These are phyloP conservation scores for Pseudococcus longispinus DNA, from an alignment of 2,888 invertebrate species.

Conservation along the genomic window DNA sequence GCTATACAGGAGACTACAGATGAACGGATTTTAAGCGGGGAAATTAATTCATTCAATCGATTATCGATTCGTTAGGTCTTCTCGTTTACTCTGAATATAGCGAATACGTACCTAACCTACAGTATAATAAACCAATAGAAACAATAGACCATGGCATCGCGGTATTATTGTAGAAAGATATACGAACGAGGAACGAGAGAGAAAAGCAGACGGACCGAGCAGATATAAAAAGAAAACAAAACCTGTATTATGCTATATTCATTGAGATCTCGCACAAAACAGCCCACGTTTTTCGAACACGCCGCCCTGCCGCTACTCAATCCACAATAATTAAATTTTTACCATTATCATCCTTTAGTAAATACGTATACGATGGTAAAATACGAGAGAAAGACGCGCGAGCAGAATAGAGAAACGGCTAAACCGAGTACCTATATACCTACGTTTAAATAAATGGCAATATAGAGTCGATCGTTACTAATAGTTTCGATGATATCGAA, in stretches of 20 bases:
- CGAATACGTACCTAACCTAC: not conserved
- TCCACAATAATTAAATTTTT: constrained; percentile 16
- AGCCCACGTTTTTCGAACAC: constrained; percentile 15
- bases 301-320: not conserved
- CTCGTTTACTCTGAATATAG: not conserved
- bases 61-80: constrained; percentile 20
- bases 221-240: not conserved
- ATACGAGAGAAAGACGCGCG: not conserved
- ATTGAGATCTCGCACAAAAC: constrained; percentile 26
- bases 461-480: constrained; percentile 11
- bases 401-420: not conserved
- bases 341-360: not conserved
- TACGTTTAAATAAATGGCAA: constrained; percentile 11
- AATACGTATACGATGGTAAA: not conserved
- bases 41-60: constrained; percentile 34
- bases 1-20: not conserved
- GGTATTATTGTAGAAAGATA: not conserved
- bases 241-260: constrained; percentile 16
- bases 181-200: not conserved
- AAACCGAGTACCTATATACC: too few species aligned
- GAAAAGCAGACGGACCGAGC: not conserved
- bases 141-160: not conserved
- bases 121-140: not conserved
- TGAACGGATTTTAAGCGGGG: not conserved
- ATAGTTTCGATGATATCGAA: constrained; percentile 29